Evolutionary conservation across 2,888 invertebrate genomes (phyloP), one percentile per base, ranked within the genome.

Genomic region (Neoitamus cyanurus): DNA sequence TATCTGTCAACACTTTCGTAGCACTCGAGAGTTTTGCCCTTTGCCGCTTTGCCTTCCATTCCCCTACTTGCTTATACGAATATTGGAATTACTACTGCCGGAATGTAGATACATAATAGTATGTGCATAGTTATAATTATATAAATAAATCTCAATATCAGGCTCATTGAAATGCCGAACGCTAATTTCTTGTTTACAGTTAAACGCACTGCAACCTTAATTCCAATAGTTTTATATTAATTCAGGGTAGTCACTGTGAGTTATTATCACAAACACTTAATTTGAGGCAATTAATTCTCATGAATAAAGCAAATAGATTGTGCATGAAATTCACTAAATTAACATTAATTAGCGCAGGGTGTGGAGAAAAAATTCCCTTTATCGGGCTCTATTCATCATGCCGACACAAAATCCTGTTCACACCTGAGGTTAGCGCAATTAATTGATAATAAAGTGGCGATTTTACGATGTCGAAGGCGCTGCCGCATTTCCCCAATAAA

Each of bases 391-490:
- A 58, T 58, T 58, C 58, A 58, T 58, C 58, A 58, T 58, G 15
- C 20, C 20, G 25, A 20, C 58, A 58, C 58, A 58, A 58, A 58
- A 58, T 15, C 58, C 58, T 58, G 58, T 58, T 58, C 58, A 58
- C 58, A 58, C 58, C 58, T 58, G 58, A 58, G 58, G 58, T 58
- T 58, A 58, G 25, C 75, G 37, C 42, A 75, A 75, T 75, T 75
- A 75, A 75, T 75, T 75, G 25, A 37, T 75, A 75, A 75, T 75
- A 75, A 75, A 75, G 75, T 75, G 75, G 25, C 75, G 42, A 75
- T 75, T 75, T 75, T 75, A 75, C 42, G 75, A 42, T 30, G 20
- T 37, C 42, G 25, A 30, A 75, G 28, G 75, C 28, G 75, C 75
- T 75, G 42, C 75, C 75, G 42, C 42, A 75, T 42, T 75, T 75